Evolutionary conservation across 2,888 invertebrate species (phyloP).

Genomic region (Myathropa florea): DNA sequence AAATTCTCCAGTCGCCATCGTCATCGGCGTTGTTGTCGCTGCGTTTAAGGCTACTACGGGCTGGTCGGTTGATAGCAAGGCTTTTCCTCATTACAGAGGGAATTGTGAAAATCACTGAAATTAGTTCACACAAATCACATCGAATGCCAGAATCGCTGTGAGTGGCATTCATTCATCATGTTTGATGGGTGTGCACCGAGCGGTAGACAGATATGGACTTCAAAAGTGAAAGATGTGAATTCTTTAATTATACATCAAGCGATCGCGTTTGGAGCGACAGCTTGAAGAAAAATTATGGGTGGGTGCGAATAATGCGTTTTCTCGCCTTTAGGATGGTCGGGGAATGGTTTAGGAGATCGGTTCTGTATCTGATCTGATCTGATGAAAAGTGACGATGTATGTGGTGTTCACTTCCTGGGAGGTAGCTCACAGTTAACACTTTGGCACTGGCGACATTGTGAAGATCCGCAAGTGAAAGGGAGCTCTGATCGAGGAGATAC

Average conservation of each 20-base stretch:
- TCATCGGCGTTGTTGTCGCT: background rate
- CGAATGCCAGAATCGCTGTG: conserved; percentile 7
- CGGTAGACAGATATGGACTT: conserved; percentile 1
- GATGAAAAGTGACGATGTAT: background rate
- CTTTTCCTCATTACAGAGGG: conserved; percentile 25
- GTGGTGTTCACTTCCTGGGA: background rate
- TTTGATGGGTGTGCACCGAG: background rate
- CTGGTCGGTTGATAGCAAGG: background rate
- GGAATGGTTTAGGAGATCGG: background rate
- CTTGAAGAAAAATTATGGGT: conserved; percentile 24
- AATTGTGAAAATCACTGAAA: conserved; percentile 25
- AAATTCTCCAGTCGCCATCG: conserved; percentile 9
- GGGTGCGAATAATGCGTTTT: conserved; percentile 45
- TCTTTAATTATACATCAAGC: conserved; percentile 26
- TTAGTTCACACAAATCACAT: conserved; percentile 29
- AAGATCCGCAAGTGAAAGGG: no score
- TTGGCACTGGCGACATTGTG: no score
- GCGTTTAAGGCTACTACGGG: background rate
- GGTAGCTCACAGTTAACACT: background rate
- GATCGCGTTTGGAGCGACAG: conserved; percentile 2
- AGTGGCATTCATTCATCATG: conserved; percentile 27
- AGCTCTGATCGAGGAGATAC: no score
- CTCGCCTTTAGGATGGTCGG: conserved; percentile 15
- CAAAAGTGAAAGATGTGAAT: conserved; percentile 23
- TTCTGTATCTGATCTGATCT: no score